phyloP scores from a whole-genome alignment of 2,888 invertebrate species.

The Acanthopleura granulata region DNA sequence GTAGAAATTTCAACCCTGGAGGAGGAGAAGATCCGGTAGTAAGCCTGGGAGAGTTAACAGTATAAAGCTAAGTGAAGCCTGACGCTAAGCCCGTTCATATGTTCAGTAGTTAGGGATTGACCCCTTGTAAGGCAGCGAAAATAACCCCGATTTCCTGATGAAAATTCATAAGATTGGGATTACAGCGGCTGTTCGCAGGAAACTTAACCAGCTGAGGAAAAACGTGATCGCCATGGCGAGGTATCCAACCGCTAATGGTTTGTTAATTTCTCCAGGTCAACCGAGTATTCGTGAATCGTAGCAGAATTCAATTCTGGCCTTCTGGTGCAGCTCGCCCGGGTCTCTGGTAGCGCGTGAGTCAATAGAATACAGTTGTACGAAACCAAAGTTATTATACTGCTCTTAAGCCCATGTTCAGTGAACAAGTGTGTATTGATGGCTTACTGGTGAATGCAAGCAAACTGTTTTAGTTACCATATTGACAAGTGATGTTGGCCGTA shows the following conservation, averaged over 20 bases:
- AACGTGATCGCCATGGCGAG: background rate
- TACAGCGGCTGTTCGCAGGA: background rate
- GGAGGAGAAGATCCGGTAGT: background rate
- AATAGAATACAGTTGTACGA: background rate
- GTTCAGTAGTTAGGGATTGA: background rate
- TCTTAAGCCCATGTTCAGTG: background rate
- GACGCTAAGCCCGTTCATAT: slow-evolving; percentile 1
- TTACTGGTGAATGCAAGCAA: background rate
- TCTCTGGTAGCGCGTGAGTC: background rate
- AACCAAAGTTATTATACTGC: background rate
- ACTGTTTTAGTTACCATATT: slow-evolving; percentile 12
- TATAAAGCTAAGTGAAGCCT: background rate
- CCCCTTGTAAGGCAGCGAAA: background rate
- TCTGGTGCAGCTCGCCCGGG: too few relatives aligned
- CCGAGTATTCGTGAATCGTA: background rate
- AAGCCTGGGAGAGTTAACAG: background rate
- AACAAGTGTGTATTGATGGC: background rate
- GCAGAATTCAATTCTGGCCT: too few relatives aligned
- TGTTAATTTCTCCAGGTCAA: slow-evolving; percentile 13
- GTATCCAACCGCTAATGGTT: slow-evolving; percentile 6
- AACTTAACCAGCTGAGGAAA: background rate
- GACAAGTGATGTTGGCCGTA: background rate
- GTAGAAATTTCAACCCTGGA: background rate
- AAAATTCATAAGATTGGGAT: slow-evolving; percentile 17
- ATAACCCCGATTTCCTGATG: slow-evolving; percentile 14